phyloP scores from a whole-genome alignment of 1,140 invertebrate genomes.

The Diabrotica virgifera region DNA sequence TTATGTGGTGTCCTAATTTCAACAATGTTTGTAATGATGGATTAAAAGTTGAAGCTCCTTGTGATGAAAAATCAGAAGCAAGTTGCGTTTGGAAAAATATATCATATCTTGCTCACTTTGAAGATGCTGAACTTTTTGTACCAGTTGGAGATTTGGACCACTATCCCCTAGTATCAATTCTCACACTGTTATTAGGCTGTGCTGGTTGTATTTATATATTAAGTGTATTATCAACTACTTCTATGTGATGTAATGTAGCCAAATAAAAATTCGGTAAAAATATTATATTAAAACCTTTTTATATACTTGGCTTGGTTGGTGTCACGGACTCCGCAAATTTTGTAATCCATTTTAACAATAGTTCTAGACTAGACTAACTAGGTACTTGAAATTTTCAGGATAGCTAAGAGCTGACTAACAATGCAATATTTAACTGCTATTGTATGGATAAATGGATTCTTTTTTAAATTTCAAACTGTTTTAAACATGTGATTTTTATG shows the following conservation, averaged over 20 bases:
- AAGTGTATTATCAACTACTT: constrained; percentile 37
- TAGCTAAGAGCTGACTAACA: too few relatives aligned
- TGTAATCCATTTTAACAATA: too few relatives aligned
- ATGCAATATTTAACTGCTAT: too few relatives aligned
- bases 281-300: too few relatives aligned
- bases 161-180: constrained; percentile 44
- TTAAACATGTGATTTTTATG: too few relatives aligned
- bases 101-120: constrained; percentile 42
- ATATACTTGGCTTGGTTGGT: too few relatives aligned
- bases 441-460: too few relatives aligned
- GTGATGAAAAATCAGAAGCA: constrained; percentile 30
- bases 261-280: too few relatives aligned
- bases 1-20: constrained; percentile 38
- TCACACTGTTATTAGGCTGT: constrained; percentile 47
- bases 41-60: constrained; percentile 38
- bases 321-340: too few relatives aligned
- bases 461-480: too few relatives aligned
- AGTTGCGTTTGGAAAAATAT: constrained; percentile 47
- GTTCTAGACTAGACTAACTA: too few relatives aligned
- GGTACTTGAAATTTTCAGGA: too few relatives aligned
- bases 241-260: neutral
- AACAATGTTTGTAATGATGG: constrained; percentile 35
- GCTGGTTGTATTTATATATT: constrained; percentile 48
- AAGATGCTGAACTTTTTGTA: constrained; percentile 43
- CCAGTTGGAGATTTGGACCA: constrained; percentile 49